Conservation (phyloP, 1,140 invertebrate genomes). For the Drosophila kikkawai region DNA sequence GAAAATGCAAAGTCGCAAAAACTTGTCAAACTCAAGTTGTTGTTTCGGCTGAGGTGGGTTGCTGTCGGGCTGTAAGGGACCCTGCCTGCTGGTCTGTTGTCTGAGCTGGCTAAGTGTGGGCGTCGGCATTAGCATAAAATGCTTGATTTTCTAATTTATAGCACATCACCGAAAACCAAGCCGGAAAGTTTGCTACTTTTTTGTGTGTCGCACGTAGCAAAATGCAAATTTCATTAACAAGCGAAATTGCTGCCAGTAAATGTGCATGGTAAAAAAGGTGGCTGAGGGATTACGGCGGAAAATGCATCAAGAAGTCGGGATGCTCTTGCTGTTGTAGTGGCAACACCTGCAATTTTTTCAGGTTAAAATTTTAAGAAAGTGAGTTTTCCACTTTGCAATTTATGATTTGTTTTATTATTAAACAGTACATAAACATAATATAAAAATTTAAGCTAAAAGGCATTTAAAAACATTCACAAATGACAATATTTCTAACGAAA, state of each 20-base stretch:
- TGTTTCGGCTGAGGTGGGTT: constrained; percentile 27
- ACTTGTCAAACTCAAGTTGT: constrained; percentile 71
- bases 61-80: background rate
- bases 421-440: no score
- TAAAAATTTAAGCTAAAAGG: no score
- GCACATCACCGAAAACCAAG: constrained; percentile 75
- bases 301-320: constrained; percentile 12
- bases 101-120: constrained; percentile 49
- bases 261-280: constrained; percentile 36
- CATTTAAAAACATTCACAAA: no score
- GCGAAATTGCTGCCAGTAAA: constrained; percentile 73
- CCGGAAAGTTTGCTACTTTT: constrained; percentile 57
- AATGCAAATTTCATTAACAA: constrained; percentile 84
- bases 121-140: constrained; percentile 78
- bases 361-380: background rate
- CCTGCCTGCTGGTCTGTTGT: constrained; percentile 18
- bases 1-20: constrained; percentile 78
- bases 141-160: constrained; percentile 83
- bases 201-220: constrained; percentile 75
- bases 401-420: background rate
- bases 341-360: no score
- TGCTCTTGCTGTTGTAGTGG: constrained; percentile 21
- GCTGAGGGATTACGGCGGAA: constrained; percentile 28
- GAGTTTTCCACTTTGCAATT: background rate
- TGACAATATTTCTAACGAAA: no score